Conservation (phyloP, 2,113 vertebrate species). For the Turnix velox region DNA sequence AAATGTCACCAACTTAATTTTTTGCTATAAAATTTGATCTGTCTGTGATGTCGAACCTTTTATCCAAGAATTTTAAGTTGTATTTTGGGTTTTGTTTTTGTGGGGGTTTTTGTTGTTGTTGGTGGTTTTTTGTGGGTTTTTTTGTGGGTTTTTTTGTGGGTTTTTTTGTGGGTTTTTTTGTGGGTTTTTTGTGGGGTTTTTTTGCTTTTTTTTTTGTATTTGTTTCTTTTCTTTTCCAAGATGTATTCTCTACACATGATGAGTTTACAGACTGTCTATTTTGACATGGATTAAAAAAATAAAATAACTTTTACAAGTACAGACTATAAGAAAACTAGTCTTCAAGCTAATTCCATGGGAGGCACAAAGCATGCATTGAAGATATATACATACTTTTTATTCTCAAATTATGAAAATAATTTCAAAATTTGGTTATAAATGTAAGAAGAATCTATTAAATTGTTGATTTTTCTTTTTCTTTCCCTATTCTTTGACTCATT, state of each 20-base stretch:
- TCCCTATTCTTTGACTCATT: accelerated
- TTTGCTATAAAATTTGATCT: background rate
- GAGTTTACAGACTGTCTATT: background rate
- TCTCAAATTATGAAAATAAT: background rate
- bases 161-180: too few relatives aligned
- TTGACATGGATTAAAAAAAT: background rate
- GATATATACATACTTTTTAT: background rate
- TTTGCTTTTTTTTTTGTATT: too few relatives aligned
- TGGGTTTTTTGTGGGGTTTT: too few relatives aligned
- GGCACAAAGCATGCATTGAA: background rate
- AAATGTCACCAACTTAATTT: background rate
- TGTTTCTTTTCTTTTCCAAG: too few relatives aligned
- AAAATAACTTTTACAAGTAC: background rate
- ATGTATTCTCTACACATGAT: background rate
- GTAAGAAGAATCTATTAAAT: background rate
- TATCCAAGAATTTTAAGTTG: background rate
- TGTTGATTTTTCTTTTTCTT: background rate
- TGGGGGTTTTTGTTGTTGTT: too few relatives aligned
- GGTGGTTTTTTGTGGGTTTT: too few relatives aligned
- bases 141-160: too few relatives aligned
- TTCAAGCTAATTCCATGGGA: background rate
- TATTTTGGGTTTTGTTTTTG: too few relatives aligned
- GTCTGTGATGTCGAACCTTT: background rate
- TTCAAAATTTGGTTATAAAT: background rate
- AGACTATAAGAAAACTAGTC: background rate